These are phyloP conservation scores for Struthio camelus DNA, from an alignment of 2,113 vertebrate species.

Conservation along the genomic window DNA sequence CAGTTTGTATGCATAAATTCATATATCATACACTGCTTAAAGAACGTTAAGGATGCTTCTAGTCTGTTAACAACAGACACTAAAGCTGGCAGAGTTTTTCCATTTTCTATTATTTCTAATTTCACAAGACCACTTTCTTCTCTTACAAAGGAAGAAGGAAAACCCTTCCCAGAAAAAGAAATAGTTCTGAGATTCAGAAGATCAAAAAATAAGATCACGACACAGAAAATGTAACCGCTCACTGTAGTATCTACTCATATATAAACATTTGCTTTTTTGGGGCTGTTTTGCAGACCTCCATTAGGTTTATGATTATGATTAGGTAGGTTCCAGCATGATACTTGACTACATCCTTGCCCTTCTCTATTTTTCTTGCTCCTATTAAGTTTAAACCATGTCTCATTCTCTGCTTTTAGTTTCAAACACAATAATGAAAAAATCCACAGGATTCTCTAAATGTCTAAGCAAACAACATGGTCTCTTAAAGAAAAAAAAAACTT, in stretches of 20 bases:
- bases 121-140: not conserved
- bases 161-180: not conserved
- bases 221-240: not conserved
- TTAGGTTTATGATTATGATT: not conserved
- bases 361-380: not conserved
- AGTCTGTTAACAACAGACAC: not conserved
- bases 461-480: not conserved
- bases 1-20: not conserved
- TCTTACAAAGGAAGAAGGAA: not conserved
- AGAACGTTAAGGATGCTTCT: not conserved
- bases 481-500: not conserved
- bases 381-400: not conserved
- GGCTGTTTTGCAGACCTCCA: not conserved
- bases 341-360: not conserved
- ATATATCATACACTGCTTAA: not conserved
- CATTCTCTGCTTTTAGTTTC: not conserved
- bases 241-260: fast-evolving
- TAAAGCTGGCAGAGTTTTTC: not conserved
- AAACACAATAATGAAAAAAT: not conserved
- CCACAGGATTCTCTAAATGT: not conserved
- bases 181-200: not conserved
- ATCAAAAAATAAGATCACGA: not conserved
- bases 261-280: not conserved
- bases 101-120: not conserved
- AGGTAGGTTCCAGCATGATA: not conserved